Percentiles rank a stretch among this genome's conserved stretches.
These are phyloP conservation scores for Phaedon cochleariae DNA, from an alignment of 2,888 invertebrate species.

Conservation along the genomic window DNA sequence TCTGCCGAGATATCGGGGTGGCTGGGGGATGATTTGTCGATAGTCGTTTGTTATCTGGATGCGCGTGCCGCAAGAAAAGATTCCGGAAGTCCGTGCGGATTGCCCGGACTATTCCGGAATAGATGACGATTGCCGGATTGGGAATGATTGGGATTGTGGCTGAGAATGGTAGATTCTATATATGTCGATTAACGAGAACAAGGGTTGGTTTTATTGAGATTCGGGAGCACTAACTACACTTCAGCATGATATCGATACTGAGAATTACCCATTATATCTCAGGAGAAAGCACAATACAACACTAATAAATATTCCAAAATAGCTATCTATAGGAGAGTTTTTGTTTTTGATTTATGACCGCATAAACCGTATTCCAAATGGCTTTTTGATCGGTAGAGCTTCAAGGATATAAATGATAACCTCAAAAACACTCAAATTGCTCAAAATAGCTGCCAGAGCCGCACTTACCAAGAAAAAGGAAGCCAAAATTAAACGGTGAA, in stretches of 20 bases:
- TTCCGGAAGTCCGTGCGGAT: slow-evolving; percentile 43
- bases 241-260: not conserved
- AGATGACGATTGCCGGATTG: not conserved
- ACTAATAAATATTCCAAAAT: no score
- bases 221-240: not conserved
- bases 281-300: no score
- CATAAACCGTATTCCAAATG: no score
- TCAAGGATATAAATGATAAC: no score
- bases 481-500: no score
- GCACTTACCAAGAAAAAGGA: no score
- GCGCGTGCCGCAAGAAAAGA: slow-evolving; percentile 52
- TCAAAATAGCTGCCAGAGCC: no score
- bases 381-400: no score
- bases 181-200: not conserved
- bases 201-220: not conserved
- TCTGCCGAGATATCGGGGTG: slow-evolving; percentile 31
- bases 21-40: slow-evolving; percentile 57
- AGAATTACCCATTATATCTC: no score
- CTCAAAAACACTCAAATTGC: no score
- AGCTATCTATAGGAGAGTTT: no score
- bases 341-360: no score
- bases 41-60: slow-evolving; percentile 57
- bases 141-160: not conserved
- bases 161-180: not conserved
- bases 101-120: slow-evolving; percentile 1